Evolutionary conservation across 92 coral and sea anemone species (phyloP).

Genomic region (Parazoanthus darwini): DNA sequence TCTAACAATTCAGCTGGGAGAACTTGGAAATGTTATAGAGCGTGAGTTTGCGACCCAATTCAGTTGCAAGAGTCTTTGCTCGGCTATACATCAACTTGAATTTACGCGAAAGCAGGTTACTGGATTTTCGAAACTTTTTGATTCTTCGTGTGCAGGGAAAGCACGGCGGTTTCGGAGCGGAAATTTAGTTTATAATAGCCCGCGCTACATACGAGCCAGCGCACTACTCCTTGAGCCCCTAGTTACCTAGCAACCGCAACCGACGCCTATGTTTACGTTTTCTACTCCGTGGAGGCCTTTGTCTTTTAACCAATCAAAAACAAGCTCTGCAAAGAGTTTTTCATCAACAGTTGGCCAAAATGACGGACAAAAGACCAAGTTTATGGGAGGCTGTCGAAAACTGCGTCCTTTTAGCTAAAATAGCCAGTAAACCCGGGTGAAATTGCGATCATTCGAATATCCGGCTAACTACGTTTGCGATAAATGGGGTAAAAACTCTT

Average conservation of each 20-base stretch:
- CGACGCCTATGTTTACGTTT: constrained; percentile 9
- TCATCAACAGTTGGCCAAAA: constrained; percentile 1
- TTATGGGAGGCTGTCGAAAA: not conserved
- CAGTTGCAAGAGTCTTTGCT: too few relatives aligned
- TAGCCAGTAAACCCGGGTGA: constrained; percentile 17
- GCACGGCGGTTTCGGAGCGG: not conserved
- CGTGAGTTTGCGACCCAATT: too few relatives aligned
- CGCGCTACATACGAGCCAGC: not conserved
- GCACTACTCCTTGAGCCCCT: not conserved
- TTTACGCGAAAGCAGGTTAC: too few relatives aligned
- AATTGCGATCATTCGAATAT: constrained; percentile 17
- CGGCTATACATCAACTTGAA: too few relatives aligned
- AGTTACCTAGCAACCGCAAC: constrained; percentile 4
- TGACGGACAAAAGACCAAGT: not conserved
- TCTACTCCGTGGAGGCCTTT: not conserved
- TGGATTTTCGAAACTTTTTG: too few relatives aligned
- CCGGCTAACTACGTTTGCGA: constrained; percentile 23
- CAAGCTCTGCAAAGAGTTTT: not conserved
- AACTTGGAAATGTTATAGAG: too few relatives aligned
- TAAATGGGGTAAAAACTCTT: constrained; percentile 7
- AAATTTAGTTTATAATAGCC: not conserved
- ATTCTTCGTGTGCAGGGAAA: too few relatives aligned
- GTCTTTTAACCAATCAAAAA: not conserved
- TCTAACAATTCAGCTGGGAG: too few relatives aligned
- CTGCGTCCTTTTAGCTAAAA: constrained; percentile 2